Base-by-base conservation (phyloP, 2,888 invertebrate species). In the Ametastegia equiseti region DNA sequence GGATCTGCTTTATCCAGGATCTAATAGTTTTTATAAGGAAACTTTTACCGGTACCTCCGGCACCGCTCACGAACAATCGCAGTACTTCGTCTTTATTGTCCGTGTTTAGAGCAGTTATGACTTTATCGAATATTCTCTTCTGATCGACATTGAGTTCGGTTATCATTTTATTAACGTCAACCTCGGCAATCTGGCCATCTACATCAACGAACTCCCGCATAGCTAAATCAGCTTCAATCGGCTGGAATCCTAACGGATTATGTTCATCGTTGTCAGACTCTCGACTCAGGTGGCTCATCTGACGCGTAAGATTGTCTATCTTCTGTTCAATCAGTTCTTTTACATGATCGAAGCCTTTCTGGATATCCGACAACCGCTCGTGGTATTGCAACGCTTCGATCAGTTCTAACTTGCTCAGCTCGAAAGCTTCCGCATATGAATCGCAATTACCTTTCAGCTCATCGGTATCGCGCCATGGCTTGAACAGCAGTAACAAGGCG, bases 11-110 rank as follows among this genome's bases (percentile, higher is more conserved):
- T 30, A 86, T 82, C 86, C 86, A 88, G 27, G 81, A 60, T 85
- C 81, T 84, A 0, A 86, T 73, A 23, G 82, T 83, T 80, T 87
- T 85, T 73, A 86, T 87, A 81, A 87, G 81, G 86, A 81, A 85
- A 81, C 86, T 87, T 78, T 88, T 88, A 50, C 85, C 88, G 42
- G 84, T 87, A 80, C 86, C 87, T 80, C 87, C 88, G 73, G 85
- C 86, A 33, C 87, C 88, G 83, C 84, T 86, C 1, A 88, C 85
- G 83, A 82, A 86, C 4, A 82, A 54, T 47, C 84, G 45, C 33
- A 84, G 57, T 42, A 83, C 80, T 63, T 73, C 60, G 50, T 73
- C 13, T 69, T n/a, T 36, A 39, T n/a, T 71, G 27, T 69, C 23
- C 50, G 81, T 83, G 19, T 39, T 65, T 19, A 86, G 63, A 60